Evolutionary conservation across 2,797 vertebrate species (phyloP).

Genomic region (Gadopsis bispinosus): DNA sequence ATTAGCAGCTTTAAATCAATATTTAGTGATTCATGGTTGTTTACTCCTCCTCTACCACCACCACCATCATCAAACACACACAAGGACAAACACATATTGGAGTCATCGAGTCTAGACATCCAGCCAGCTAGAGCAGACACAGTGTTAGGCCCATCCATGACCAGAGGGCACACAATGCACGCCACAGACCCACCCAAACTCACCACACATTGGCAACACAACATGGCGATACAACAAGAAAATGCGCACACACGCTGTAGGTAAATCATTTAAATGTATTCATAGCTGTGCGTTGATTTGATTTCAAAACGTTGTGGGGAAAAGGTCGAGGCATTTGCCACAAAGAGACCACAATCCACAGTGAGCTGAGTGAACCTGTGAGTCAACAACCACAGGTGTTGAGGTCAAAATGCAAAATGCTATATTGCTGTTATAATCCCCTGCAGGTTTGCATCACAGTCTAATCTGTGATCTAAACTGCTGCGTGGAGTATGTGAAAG

Average conservation of each 20-base stretch:
- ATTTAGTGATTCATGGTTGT: conserved; percentile 68
- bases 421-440: conserved; percentile 21
- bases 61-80: conserved; percentile 50
- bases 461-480: conserved; percentile 48
- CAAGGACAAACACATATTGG: conserved; percentile 46
- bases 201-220: conserved; percentile 42
- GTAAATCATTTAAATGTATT: conserved; percentile 28
- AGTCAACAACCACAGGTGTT: conserved; percentile 61
- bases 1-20: conserved; percentile 67
- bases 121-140: conserved; percentile 37
- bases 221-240: conserved; percentile 9
- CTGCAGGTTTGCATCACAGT: conserved; percentile 42
- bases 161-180: conserved; percentile 46
- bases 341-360: conserved; percentile 24
- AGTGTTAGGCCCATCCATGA: conserved; percentile 55
- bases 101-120: conserved; percentile 69
- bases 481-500: conserved; percentile 26
- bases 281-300: conserved; percentile 31
- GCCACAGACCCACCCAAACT: conserved; percentile 43
- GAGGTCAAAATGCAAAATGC: conserved; percentile 34
- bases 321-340: conserved; percentile 26
- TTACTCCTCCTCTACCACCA: conserved; percentile 35
- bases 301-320: conserved; percentile 26
- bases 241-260: conserved; percentile 16
- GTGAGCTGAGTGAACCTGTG: conserved; percentile 41